A percentile compares a stretch with the other conserved stretches of the same genome.
Conservation (phyloP, 2,113 vertebrate species). For the Ariopsis seemanni region DNA sequence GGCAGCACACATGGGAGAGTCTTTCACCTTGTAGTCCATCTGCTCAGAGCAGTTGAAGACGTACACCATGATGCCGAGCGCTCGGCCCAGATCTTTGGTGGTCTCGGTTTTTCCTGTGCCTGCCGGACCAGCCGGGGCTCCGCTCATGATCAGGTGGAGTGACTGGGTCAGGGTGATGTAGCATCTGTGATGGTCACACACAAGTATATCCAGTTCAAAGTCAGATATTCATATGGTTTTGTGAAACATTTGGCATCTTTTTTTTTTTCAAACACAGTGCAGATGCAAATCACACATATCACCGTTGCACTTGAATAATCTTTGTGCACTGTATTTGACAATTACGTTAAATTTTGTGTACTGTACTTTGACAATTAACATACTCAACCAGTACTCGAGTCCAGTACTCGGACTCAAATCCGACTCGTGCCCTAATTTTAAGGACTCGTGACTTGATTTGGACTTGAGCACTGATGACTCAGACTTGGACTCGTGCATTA, state of each 20-base stretch:
- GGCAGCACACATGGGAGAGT: background rate
- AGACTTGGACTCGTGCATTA: too few species aligned
- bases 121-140: slow-evolving; percentile 88
- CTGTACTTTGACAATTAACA: too few species aligned
- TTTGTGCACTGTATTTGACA: too few species aligned
- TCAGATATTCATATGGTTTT: background rate
- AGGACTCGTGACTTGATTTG: too few species aligned
- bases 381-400: too few species aligned
- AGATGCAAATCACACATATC: too few species aligned
- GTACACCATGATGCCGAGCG: slow-evolving; percentile 92
- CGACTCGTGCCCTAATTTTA: too few species aligned
- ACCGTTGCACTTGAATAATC: background rate
- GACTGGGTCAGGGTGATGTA: slow-evolving; percentile 96
- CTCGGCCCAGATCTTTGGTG: slow-evolving; percentile 92
- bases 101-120: slow-evolving; percentile 97
- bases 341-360: too few species aligned
- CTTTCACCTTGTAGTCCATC: slow-evolving; percentile 94
- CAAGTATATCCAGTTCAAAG: slow-evolving; percentile 86
- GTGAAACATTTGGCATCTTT: background rate
- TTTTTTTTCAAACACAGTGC: background rate
- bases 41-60: slow-evolving; percentile 98
- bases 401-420: too few species aligned
- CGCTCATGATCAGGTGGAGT: slow-evolving; percentile 92
- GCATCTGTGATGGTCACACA: slow-evolving; percentile 86
- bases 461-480: too few species aligned